Base-by-base conservation (phyloP, 1,140 invertebrate species). In the Drosophila yakuba region DNA sequence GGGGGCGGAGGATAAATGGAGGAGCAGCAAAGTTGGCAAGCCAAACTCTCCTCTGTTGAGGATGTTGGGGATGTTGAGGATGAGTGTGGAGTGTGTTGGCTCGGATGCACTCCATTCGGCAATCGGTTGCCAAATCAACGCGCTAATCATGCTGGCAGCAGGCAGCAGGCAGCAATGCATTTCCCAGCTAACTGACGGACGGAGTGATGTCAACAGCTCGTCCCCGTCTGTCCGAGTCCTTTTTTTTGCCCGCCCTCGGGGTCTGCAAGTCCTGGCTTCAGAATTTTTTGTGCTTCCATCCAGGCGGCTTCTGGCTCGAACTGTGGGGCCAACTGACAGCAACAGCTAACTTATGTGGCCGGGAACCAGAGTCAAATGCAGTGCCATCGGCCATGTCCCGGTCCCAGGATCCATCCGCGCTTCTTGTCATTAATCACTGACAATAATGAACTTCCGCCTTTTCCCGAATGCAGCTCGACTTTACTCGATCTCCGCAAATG, bases 391-490 rank as follows among this genome's bases (percentile, higher is more conserved):
- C 25, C 25, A 25, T 25, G 25, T 25, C 25, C 25, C 25, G 25
- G 23, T 23, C 6, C 54, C 23, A 44, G 20, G 12, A 55, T 43
- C 52, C 17, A 28, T 56, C 62, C 52, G 63, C 68, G 71, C 57
- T 71, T 78, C 74, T 69, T 62, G 77, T 75, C 90, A 91, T 91
- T 91, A 91, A 91, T 91, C 90, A 91, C 90, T 80, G 90, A 78
- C 90, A 90, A 91, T 91, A 91, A 91, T 91, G 90, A 91, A 91
- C 90, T 91, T 91, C 90, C 88, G 84, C 63, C 80, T 62, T 75
- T 85, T 79, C 61, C 80, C 81, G 74, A 73, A 60, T 56, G 63
- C 74, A 59, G 74, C 23, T 15, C 45, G 64, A 36, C 64, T 51
- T 62, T 59, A 66, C 62, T 59, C 38, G 61, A 85, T 76, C 63